A percentile compares a stretch with the other conserved stretches of the same genome.
Conservation (phyloP, 2,113 vertebrate genomes). For the Corvus moneduloides region DNA sequence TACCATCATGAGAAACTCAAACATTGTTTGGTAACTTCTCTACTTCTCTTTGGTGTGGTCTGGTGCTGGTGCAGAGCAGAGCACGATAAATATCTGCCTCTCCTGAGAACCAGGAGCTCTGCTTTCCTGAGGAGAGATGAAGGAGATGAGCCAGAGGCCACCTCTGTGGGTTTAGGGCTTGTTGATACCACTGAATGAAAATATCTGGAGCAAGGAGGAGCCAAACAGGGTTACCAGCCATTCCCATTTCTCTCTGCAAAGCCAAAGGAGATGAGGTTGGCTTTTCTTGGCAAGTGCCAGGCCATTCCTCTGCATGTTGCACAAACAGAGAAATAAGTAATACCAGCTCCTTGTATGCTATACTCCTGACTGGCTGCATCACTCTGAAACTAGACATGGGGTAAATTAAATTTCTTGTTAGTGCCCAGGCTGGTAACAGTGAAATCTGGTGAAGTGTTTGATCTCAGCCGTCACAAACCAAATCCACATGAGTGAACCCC, state of each 20-base stretch:
- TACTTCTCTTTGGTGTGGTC: neutral
- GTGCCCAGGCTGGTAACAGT: neutral
- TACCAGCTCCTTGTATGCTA: neutral
- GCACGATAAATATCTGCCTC: neutral
- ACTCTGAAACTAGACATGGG: neutral
- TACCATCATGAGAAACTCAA: neutral
- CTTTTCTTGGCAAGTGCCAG: neutral
- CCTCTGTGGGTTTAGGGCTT: neutral
- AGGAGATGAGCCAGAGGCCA: neutral
- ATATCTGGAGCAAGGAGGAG: neutral
- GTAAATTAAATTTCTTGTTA: neutral
- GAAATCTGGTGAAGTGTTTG: neutral
- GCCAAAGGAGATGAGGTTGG: neutral
- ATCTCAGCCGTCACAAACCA: neutral
- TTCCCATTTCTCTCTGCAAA: neutral
- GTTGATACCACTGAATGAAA: neutral
- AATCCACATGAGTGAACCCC: fast-evolving
- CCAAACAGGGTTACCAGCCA: neutral
- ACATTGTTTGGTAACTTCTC: fast-evolving
- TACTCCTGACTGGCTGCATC: neutral
- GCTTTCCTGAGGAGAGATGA: neutral
- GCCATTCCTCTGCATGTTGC: neutral
- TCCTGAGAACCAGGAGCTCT: neutral
- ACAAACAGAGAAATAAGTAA: neutral
- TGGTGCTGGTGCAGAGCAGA: neutral